A percentile compares a stretch with the other conserved stretches of the same genome.
These are phyloP conservation scores for Bombus vancouverensis DNA, from an alignment of 1,140 invertebrate species.

Conservation along the genomic window DNA sequence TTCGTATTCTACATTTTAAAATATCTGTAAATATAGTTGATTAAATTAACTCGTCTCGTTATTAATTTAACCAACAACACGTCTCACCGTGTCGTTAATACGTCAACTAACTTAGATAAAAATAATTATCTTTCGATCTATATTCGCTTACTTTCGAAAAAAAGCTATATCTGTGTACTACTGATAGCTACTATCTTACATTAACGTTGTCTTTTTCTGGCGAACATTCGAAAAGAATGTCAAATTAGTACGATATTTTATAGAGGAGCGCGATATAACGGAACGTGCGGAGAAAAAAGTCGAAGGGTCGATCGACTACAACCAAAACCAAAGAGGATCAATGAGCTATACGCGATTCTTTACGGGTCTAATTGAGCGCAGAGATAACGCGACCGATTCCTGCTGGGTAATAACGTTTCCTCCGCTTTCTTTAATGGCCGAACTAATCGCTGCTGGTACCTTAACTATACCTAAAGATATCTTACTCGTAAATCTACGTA, in stretches of 20 bases:
- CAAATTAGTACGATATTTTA: constrained; percentile 48
- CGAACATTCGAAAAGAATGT: not conserved
- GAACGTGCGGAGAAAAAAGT: constrained; percentile 24
- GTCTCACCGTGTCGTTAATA: too few species aligned
- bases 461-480: constrained; percentile 60
- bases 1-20: too few species aligned
- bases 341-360: constrained; percentile 75
- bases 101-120: too few species aligned
- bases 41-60: too few species aligned
- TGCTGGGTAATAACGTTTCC: constrained; percentile 73
- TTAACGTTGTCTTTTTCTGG: not conserved
- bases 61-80: too few species aligned
- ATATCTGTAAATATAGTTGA: too few species aligned
- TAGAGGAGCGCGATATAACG: not conserved
- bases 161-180: too few species aligned
- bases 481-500: not conserved
- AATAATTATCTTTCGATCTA: too few species aligned
- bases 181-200: too few species aligned
- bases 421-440: constrained; percentile 73
- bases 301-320: constrained; percentile 35
- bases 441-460: constrained; percentile 77
- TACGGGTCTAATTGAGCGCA: constrained; percentile 77
- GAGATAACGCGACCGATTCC: constrained; percentile 75
- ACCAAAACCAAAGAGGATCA: constrained; percentile 62
- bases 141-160: too few species aligned